Evolutionary conservation across 1,140 invertebrate species (phyloP).

Genomic region (Galleria mellonella): DNA sequence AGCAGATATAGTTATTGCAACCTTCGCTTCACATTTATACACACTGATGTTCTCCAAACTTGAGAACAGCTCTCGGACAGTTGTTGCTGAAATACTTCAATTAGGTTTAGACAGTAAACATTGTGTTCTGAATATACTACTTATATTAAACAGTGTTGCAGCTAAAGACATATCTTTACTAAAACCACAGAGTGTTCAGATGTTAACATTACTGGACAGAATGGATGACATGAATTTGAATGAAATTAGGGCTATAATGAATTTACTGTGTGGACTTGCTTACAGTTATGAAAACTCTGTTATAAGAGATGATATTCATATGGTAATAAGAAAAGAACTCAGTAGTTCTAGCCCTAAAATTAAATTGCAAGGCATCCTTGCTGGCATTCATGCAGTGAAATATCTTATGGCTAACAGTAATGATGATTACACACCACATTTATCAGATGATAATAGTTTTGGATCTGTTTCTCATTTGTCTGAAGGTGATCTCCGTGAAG

Average conservation of each 20-base stretch:
- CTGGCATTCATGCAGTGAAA: slow-evolving; percentile 63
- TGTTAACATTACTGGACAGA: slow-evolving; percentile 58
- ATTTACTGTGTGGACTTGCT: slow-evolving; percentile 63
- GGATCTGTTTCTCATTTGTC: slow-evolving; percentile 37
- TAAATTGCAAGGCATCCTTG: slow-evolving; percentile 65
- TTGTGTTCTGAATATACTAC: slow-evolving; percentile 44
- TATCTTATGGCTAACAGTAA: slow-evolving; percentile 43
- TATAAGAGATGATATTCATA: slow-evolving; percentile 65
- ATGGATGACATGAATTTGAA: slow-evolving; percentile 52
- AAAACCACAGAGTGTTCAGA: slow-evolving; percentile 61
- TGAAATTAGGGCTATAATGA: slow-evolving; percentile 62
- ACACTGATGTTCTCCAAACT: slow-evolving; percentile 53
- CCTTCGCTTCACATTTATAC: slow-evolving; percentile 58
- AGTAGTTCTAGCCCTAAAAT: slow-evolving; percentile 52
- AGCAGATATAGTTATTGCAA: slow-evolving; percentile 40
- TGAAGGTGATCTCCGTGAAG: slow-evolving; percentile 54
- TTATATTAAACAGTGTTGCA: slow-evolving; percentile 59
- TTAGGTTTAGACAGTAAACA: slow-evolving; percentile 51
- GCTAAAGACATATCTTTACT: slow-evolving; percentile 49
- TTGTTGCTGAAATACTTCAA: slow-evolving; percentile 53
- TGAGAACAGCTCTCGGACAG: slow-evolving; percentile 42
- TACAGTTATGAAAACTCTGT: slow-evolving; percentile 60
- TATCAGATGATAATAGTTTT: slow-evolving; percentile 40
- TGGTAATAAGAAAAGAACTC: slow-evolving; percentile 67
- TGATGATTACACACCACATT: slow-evolving; percentile 29